phyloP scores from a whole-genome alignment of 2,113 vertebrate species.

The Tinamus guttatus region DNA sequence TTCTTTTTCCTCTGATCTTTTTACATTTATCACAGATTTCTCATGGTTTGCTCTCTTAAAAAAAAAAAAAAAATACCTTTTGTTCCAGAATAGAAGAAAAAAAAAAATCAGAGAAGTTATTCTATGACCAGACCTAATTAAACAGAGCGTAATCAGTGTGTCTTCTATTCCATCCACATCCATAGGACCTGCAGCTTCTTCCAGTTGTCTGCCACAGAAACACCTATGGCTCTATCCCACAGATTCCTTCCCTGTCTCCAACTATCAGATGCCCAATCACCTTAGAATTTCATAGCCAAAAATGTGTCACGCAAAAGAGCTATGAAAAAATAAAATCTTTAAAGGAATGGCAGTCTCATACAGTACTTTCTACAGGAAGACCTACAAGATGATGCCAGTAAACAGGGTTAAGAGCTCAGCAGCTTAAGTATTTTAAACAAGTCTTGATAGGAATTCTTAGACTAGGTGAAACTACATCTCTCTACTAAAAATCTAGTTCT shows the following conservation, averaged over 20 bases:
- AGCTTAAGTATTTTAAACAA: neutral
- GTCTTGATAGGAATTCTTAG: neutral
- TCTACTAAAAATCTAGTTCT: neutral
- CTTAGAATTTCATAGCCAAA: neutral
- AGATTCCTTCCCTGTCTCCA: neutral
- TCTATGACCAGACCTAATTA: neutral
- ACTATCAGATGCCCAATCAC: fast-evolving
- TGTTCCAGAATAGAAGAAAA: neutral
- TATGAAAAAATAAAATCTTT: neutral
- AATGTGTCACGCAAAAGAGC: neutral
- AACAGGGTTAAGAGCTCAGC: neutral
- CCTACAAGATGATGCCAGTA: neutral
- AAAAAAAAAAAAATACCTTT: neutral
- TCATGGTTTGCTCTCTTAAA: neutral
- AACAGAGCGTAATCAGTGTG: neutral
- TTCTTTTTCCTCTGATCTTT: neutral
- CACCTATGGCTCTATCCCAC: neutral
- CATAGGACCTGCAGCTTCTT: neutral
- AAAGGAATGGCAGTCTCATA: neutral
- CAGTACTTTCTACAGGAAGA: neutral
- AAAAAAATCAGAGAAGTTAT: neutral
- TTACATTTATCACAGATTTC: neutral
- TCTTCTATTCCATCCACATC: neutral
- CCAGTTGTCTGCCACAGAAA: neutral
- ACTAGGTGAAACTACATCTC: neutral